Evolutionary conservation across 2,797 vertebrate genomes (phyloP).

Genomic region (Epinephelus coioides): DNA sequence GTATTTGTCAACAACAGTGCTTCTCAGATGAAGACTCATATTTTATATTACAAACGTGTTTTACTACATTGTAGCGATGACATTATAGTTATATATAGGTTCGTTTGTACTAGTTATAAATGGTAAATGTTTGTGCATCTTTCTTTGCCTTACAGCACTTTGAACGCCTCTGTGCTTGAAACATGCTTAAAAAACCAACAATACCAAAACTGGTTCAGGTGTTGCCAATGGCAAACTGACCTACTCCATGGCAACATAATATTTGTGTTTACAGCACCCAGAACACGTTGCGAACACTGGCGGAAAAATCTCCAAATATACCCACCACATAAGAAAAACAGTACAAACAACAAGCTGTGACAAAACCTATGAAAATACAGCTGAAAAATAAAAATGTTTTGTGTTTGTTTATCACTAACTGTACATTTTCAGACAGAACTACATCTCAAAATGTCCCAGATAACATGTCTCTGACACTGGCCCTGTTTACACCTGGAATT

Average conservation of each 20-base stretch:
- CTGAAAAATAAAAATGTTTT: no score
- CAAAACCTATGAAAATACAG: not conserved
- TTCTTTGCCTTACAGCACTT: not conserved
- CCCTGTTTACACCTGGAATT: no score
- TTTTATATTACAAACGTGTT: no score
- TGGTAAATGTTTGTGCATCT: not conserved
- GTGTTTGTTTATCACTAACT: no score
- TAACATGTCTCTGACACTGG: not conserved
- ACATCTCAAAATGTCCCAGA: not conserved
- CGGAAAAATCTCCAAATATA: not conserved
- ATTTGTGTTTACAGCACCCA: not conserved
- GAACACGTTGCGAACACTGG: not conserved
- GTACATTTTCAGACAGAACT: not conserved
- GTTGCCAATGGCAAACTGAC: not conserved
- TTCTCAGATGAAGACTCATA: no score
- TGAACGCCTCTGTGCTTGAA: not conserved
- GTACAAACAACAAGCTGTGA: not conserved
- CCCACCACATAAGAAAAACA: not conserved
- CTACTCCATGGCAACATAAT: slow-evolving; percentile 1
- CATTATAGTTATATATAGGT: no score
- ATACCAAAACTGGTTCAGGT: not conserved
- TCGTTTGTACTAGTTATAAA: no score
- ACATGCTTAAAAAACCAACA: not conserved
- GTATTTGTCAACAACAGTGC: not conserved
- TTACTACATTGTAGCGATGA: no score